Percentiles rank a stretch among this genome's conserved stretches.
These are phyloP conservation scores for Atopsyche davidsoni DNA, from an alignment of 1,140 invertebrate genomes.

Conservation along the genomic window DNA sequence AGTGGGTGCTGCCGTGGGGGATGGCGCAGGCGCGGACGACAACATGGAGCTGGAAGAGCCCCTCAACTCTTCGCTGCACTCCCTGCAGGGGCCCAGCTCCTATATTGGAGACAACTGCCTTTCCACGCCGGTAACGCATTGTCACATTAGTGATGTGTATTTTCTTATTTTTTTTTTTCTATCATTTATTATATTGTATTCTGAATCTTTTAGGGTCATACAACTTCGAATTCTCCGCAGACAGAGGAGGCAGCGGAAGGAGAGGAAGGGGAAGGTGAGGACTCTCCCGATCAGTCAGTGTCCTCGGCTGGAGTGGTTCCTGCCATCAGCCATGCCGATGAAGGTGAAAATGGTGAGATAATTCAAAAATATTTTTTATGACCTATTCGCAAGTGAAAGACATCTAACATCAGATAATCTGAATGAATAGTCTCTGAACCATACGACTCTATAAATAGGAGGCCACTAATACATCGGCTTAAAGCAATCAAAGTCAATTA, in stretches of 20 bases:
- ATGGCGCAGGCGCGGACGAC: constrained; percentile 32
- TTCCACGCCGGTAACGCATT: constrained; percentile 41
- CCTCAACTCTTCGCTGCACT: constrained; percentile 33
- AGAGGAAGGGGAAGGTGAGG: constrained; percentile 28
- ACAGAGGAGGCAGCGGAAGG: constrained; percentile 39
- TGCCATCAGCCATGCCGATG: constrained; percentile 30
- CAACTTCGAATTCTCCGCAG: constrained; percentile 42
- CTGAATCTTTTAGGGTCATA: constrained; percentile 34
- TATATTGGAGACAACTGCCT: constrained; percentile 48
- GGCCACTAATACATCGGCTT: too few relatives aligned
- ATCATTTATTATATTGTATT: not conserved
- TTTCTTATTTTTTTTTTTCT: too few relatives aligned
- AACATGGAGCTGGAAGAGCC: constrained; percentile 46
- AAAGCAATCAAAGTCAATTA: too few relatives aligned
- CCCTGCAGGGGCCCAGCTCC: constrained; percentile 38
- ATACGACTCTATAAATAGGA: too few relatives aligned
- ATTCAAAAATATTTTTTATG: too few relatives aligned
- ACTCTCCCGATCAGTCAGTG: constrained; percentile 46
- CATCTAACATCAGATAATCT: too few relatives aligned
- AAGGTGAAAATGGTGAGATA: not conserved
- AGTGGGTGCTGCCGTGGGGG: constrained; percentile 5
- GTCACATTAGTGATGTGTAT: too few relatives aligned
- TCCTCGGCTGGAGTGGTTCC: constrained; percentile 43
- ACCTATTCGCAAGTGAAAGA: too few relatives aligned
- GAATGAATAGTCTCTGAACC: too few relatives aligned